Evolutionary conservation across 1,140 invertebrate genomes (phyloP), one percentile per base, ranked within the genome.

Genomic region (Camponotus pennsylvanicus): DNA sequence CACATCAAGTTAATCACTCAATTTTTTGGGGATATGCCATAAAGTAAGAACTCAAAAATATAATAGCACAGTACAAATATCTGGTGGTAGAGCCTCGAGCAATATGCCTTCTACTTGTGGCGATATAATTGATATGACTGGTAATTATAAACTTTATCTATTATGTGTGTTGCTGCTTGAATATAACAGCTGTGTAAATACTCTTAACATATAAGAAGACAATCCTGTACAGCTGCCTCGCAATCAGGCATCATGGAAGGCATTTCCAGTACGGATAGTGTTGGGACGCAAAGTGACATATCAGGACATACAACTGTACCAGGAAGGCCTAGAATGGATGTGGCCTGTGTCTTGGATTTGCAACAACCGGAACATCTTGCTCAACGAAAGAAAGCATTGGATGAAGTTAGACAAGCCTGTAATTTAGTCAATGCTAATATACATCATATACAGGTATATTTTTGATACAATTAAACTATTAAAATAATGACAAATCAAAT

Each of bases 341-440:
- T 99, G 66, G 98, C 98, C 78, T 98, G 98, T 96, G 97, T 99
- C 70, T 96, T 99, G 88, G 98, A 99, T 95, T 95, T 98, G 40
- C 96, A 97, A 91, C 96, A 97, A 93, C 94, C 96, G 21, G 96
- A 97, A 88, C 96, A 97, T 94, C 94, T 98, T 75, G 93, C 95
- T 67, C 97, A 98, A 84, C 96, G 98, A 71, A 97, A 97, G 95
- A 97, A 96, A 94, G 98, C 98, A 27, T 96, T 98, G 40, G 98
- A 98, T 89, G 98, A 98, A 96, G 96, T 99, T 21, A 97, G 97
- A 91, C 96, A 97, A 93, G 98, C 98, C 45, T 98, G 98, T 89
- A 95, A 96, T 85, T 93, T 97, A 69, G 96, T 98, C 1, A 97
- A 97, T 93, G 98, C 97, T 1, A 97, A 97, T 94, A 96, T 98